Evolutionary conservation across 2,888 invertebrate genomes (phyloP).

Genomic region (Hydrotaea diabolus): DNA sequence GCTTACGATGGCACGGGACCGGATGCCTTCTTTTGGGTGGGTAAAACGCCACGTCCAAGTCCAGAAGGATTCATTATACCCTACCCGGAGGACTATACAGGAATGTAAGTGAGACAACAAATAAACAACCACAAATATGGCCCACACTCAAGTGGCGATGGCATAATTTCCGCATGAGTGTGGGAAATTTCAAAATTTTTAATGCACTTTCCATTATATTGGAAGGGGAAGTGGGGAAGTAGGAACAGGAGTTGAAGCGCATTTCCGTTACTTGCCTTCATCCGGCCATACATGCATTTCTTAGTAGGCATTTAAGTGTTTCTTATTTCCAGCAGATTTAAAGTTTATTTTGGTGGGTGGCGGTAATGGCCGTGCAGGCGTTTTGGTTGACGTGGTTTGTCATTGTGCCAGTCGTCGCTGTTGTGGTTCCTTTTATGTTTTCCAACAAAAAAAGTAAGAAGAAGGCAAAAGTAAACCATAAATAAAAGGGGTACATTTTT

Average conservation of each 20-base stretch:
- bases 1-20: slow-evolving; percentile 94
- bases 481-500: slow-evolving; percentile 20
- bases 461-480: background rate
- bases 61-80: slow-evolving; percentile 92
- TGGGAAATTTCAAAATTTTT: slow-evolving; percentile 45
- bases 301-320: slow-evolving; percentile 20
- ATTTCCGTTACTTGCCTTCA: slow-evolving; percentile 57
- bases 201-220: slow-evolving; percentile 66
- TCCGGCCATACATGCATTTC: background rate
- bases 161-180: slow-evolving; percentile 22
- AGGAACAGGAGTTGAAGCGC: slow-evolving; percentile 53
- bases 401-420: slow-evolving; percentile 37
- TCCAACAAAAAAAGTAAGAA: background rate
- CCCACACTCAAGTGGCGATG: no score
- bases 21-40: slow-evolving; percentile 95
- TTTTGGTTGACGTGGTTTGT: slow-evolving; percentile 20
- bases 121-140: background rate
- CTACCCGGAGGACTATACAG: slow-evolving; percentile 91
- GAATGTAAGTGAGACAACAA: slow-evolving; percentile 84
- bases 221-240: no score
- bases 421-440: slow-evolving; percentile 54
- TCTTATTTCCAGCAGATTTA: background rate
- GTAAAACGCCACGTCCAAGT: slow-evolving; percentile 89
- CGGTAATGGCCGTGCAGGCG: background rate
- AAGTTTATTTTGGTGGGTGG: slow-evolving; percentile 5